Base-by-base conservation (phyloP, 2,888 invertebrate species). In the Agrilus biguttatus region DNA sequence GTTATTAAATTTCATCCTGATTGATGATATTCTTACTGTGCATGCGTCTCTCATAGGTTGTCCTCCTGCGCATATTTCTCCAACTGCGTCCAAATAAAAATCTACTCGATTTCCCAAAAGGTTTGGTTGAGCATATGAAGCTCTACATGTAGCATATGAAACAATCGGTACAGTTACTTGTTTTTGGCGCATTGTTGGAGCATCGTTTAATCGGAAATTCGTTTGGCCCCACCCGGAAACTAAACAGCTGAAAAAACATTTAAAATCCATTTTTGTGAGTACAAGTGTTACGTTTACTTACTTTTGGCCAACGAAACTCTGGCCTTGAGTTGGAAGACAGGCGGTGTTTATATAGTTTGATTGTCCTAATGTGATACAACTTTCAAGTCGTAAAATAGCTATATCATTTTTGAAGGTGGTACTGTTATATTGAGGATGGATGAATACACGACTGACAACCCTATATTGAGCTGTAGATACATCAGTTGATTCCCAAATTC, bases 211-310 rank as follows among this genome's bases (percentile, higher is more conserved):
- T 12, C 40, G 56, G 48, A 84, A 92, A 50, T 80, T 77, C 50
- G 85, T 72, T 59, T 87, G 84, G 12, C 92, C 92, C 89, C 91
- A 92, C 10, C 92, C 92, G n/a, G 83, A 70, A 0, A 84, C 82
- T 67, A 71, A 73, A 55, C 80, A 80, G 47, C 69, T 69, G 45
- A 23, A 52, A 53, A 43, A 8, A 32, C 12, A 19, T 2, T 28
- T 17, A n/a, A 1, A 28, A 7, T 5, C 14, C 28, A 5, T 37
- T 13, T n/a, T 13, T 23, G 19, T 19, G 6, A 21, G 6, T 37
- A 28, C 14, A 12, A 19, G 4, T 12, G 8, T 28, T 28, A 28
- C 17, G 2, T 28, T 5, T n/a, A 40, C 49, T 44, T 49, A 55
- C 55, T 42, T 51, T 50, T 53, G 52, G 32, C 56, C 56, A 3